Evolutionary conservation across 2,113 vertebrate genomes (phyloP), one percentile per base, ranked within the genome.

Genomic region (Cephalopholis sonnerati): DNA sequence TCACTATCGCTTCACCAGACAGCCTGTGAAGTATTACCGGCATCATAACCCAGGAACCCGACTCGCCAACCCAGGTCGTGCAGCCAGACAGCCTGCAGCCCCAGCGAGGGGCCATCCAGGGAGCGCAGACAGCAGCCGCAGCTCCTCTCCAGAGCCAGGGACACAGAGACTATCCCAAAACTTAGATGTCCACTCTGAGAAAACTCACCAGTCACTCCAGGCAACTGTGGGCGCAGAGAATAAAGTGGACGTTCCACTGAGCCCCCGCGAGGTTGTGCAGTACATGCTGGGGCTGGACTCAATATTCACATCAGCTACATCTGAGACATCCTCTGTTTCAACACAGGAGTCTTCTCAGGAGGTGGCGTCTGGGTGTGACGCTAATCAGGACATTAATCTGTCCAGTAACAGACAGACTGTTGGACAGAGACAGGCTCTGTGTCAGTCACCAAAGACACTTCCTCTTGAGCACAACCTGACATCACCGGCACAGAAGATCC

Each of bases 21-120:
- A 96, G 82, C 96, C 96, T 0, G 94, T 96, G 27, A 97, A 96
- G 83, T 96, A 97, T 54, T 54, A 94, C 22, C 93, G 96, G 2
- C 92, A 72, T 89, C 90, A 53, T 29, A 87, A 83, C 59, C 51
- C 78, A 3, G 93, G 90, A 69, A 3, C 75, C 0, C 84, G 86
- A 5, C 84, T 91, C 92, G 63, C 82, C 78, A 73, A 75, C 41
- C 71, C 93, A 84, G 68, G 39, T 24, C 90, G 29, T 88, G 54
- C 72, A 55, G 15, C 77, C 53, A 61, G 61, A 74, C 89, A 86
- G 50, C 62, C 68, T 12, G 64, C 18, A 2, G 17, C 53, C 44
- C 50, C 84, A 10, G 81, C 64, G 2, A 84, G 77, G 77, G 81
- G 67, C n/a, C 0, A 20, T 62, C 88, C 87, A 48, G 87, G 66